phyloP scores from a whole-genome alignment of 2,797 vertebrate species.

The Ctenochaetus hawaiiensis region DNA sequence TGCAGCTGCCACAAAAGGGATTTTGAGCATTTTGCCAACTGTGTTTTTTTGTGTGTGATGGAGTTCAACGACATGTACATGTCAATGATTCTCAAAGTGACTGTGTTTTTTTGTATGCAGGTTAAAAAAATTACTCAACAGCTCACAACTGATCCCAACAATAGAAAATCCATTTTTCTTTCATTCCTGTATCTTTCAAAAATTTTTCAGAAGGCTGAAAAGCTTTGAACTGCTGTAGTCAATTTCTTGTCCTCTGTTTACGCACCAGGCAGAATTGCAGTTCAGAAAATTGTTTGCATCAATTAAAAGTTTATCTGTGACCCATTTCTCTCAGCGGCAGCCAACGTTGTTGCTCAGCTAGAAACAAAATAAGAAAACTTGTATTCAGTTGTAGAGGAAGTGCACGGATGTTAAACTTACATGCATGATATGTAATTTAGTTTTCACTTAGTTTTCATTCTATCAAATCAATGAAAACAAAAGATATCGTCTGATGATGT shows the following conservation, averaged over 20 bases:
- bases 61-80: not conserved
- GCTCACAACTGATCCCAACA: not conserved
- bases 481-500: no score
- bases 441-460: no score
- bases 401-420: no score
- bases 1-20: no score
- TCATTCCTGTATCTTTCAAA: not conserved
- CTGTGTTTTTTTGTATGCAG: not conserved
- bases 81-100: not conserved
- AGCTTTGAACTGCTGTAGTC: constrained; percentile 8
- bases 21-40: no score
- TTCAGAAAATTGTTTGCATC: constrained; percentile 13
- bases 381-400: not conserved
- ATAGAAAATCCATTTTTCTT: not conserved
- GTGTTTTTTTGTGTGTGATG: no score
- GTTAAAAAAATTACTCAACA: not conserved
- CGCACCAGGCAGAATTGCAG: not conserved
- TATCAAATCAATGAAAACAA: no score
- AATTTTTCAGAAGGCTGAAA: not conserved
- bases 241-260: not conserved
- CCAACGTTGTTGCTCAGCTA: not conserved
- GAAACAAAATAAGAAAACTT: constrained; percentile 3
- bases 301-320: constrained; percentile 17
- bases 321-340: not conserved
- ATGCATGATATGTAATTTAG: no score